Evolutionary conservation across 2,888 invertebrate genomes (phyloP).

Genomic region (Epiperipatus broadwayi): DNA sequence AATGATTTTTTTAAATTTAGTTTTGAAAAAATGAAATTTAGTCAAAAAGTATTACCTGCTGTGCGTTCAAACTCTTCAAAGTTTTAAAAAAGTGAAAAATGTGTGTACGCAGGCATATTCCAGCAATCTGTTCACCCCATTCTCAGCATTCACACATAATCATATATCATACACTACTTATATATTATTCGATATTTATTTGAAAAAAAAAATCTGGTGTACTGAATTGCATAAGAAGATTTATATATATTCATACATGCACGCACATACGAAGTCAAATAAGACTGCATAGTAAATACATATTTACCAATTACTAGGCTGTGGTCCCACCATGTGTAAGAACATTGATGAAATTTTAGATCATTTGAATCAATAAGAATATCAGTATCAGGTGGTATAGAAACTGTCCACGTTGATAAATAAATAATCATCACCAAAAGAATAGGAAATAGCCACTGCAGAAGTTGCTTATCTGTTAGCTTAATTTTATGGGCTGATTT

Average conservation of each 20-base stretch:
- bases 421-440: constrained; percentile 71
- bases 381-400: constrained; percentile 59
- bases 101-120: no score
- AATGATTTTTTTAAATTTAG: no score
- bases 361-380: constrained; percentile 48
- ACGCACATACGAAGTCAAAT: background rate
- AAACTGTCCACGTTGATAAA: constrained; percentile 71
- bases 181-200: no score
- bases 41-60: no score
- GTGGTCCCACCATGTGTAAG: constrained; percentile 87
- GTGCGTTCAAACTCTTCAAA: no score
- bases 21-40: no score
- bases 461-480: constrained; percentile 69
- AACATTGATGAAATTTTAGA: constrained; percentile 68
- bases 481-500: constrained; percentile 83
- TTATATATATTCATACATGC: constrained; percentile 5
- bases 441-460: constrained; percentile 83
- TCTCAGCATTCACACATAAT: no score
- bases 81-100: no score
- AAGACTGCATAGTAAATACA: background rate
- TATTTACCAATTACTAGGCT: constrained; percentile 58
- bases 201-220: no score
- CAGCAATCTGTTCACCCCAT: no score
- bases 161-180: no score
- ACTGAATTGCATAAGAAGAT: background rate